Base-by-base conservation (phyloP, 2,888 invertebrate species). In the Netelia melanura region DNA sequence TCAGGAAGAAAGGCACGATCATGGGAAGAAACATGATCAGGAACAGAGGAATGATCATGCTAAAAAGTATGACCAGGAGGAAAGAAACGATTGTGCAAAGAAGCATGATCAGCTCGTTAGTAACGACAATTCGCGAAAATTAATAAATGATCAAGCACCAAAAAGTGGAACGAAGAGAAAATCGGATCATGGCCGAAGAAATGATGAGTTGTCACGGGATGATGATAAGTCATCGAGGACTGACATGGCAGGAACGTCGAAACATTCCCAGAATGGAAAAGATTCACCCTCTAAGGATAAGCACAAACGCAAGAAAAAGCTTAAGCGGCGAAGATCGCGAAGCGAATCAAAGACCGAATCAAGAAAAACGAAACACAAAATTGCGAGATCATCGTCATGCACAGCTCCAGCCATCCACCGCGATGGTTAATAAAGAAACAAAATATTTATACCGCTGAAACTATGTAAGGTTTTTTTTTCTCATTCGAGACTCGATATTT, bases 331-430 rank as follows among this genome's bases (percentile, higher is more conserved):
- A 80, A 88, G 90, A 77, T 91, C 91, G 67, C 89, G 88, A 62
- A 91, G 89, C 85, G 89, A 90, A 86, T 87, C 87, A 44, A 89
- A 90, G 56, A 89, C 89, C 14, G 89, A 88, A 79, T 89, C 88
- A 48, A 90, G 87, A 70, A 89, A 86, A 65, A 38, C 65, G 17
- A 14, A 72, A 11, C 52, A 79, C 43, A 62, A 72, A 9, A 25
- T 44, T 64, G 62, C 71, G 6, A 71, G 79, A 65, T 79, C 79
- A 0, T 72, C 79, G 44, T 79, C 79, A 38, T 79, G 71, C 54
- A 64, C 79, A 5, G 25, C 79, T 11, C 64, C 79, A 5, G 43
- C 71, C 56, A 79, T 56, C 10, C 65, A 71, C 43, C 71, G 54
- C 25, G 79, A 65, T 48, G 48, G 48, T 48, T 48, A 48, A 48